Base-by-base conservation (phyloP, 2,888 invertebrate genomes). In the Thereva nobilitata region DNA sequence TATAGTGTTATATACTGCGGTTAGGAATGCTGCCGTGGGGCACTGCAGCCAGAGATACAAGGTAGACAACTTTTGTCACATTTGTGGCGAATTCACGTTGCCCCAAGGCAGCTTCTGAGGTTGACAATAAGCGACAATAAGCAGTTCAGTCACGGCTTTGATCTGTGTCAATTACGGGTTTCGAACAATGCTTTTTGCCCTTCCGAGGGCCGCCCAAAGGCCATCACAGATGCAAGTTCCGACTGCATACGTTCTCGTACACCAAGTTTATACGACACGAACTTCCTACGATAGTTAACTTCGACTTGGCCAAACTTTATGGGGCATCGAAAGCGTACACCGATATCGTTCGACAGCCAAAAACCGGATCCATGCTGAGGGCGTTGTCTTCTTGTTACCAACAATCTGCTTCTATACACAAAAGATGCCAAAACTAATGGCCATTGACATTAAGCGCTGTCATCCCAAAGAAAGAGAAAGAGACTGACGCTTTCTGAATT, bases 401-500 rank as follows among this genome's bases (percentile, higher is more conserved):
- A 23, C 23, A 23, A 23, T 23, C 23, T 23, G 23, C 23, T 23
- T 23, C 23, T 23, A 23, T 23, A 1, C 23, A 55, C 41, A 55
- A n/a, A n/a, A 55, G 55, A 41, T 54, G 9, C 57, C 42, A 23
- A 57, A 57, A 57, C 45, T 57, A 57, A 57, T 57, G 57, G 45
- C 57, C 57, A 57, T 57, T 34, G 37, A 40, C 44, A 57, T 57
- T 57, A 57, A 44, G 57, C 44, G 57, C 34, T 44, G 23, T 2
- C 23, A 23, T 57, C 44, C 57, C 45, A 34, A 42, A 35, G 57
- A 57, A 57, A 57, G 23, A 23, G 23, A 23, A 23, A 23, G 23
- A 23, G 1, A 23, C 35, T 44, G 34, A 35, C 57, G 57, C 37
- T 42, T 57, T 44, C 45, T 57, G 57, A 57, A 57, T 57, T 57